Evolutionary conservation across 2,888 invertebrate species (phyloP).

Genomic region (Pandemis heparana): DNA sequence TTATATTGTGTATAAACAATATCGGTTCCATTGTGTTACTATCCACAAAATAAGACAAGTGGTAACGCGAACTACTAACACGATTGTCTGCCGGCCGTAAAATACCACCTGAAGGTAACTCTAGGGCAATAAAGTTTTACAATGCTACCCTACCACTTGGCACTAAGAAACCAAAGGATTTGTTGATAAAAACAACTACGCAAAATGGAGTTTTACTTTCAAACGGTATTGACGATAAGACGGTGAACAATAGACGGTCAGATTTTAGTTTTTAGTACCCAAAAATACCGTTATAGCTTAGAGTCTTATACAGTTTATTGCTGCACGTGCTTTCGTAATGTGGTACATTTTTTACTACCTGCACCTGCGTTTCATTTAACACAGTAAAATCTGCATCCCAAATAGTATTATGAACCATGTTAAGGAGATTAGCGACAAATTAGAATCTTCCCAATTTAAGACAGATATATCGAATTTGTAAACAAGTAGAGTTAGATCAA

Average conservation of each 20-base stretch:
- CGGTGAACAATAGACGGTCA: constrained; percentile 13
- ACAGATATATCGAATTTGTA: too few species aligned
- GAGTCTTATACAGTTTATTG: neutral
- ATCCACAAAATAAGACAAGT: constrained; percentile 33
- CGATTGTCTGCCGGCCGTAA: constrained; percentile 49
- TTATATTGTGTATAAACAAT: constrained; percentile 13
- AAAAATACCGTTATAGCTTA: neutral
- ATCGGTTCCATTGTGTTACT: constrained; percentile 27
- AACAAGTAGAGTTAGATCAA: too few species aligned
- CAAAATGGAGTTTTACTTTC: constrained; percentile 35
- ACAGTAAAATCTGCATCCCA: too few species aligned
- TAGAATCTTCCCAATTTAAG: too few species aligned
- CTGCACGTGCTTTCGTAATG: neutral
- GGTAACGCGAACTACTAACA: constrained; percentile 48
- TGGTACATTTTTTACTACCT: neutral
- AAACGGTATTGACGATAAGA: constrained; percentile 33
- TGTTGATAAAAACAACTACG: constrained; percentile 26
- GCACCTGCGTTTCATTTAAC: neutral
- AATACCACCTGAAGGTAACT: constrained; percentile 56
- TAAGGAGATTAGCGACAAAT: too few species aligned
- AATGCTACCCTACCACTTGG: constrained; percentile 49
- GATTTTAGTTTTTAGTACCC: neutral
- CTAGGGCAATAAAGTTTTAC: constrained; percentile 65
- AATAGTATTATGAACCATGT: too few species aligned
- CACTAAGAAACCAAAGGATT: constrained; percentile 48